phyloP scores from a whole-genome alignment of 2,797 vertebrate genomes.

The Cynopterus sphinx region DNA sequence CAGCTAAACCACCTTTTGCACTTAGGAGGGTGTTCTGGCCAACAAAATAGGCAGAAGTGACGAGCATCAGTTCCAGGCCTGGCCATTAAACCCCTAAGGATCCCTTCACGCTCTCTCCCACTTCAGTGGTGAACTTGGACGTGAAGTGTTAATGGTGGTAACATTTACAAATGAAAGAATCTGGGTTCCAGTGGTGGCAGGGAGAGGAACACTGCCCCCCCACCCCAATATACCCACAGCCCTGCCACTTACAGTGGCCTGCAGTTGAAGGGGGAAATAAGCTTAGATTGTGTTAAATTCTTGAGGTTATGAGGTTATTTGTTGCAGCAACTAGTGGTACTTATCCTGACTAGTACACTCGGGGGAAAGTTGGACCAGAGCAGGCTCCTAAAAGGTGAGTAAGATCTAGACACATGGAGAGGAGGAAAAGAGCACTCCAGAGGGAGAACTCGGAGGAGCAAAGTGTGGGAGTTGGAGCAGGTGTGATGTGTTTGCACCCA shows the following conservation, averaged over 20 bases:
- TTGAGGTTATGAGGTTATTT: neutral
- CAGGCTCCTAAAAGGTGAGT: neutral
- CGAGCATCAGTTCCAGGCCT: neutral
- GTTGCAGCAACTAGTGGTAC: neutral
- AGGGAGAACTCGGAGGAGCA: neutral
- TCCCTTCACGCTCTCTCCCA: no score
- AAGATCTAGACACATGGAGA: neutral
- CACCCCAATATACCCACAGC: neutral
- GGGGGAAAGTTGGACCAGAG: neutral
- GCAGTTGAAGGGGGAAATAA: neutral
- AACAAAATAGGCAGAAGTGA: no score
- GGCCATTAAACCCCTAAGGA: neutral
- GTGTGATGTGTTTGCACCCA: neutral
- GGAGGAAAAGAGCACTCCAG: neutral
- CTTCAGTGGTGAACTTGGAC: neutral
- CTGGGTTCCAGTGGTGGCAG: neutral
- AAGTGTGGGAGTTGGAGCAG: neutral
- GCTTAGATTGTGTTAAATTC: neutral
- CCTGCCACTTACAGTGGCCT: neutral
- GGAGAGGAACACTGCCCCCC: neutral
- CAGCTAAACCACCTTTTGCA: neutral
- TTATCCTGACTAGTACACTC: neutral
- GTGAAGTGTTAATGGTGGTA: neutral
- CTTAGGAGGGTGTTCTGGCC: neutral
- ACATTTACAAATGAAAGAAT: neutral